phyloP scores from a whole-genome alignment of 2,113 vertebrate genomes.

The Gallinago media region DNA sequence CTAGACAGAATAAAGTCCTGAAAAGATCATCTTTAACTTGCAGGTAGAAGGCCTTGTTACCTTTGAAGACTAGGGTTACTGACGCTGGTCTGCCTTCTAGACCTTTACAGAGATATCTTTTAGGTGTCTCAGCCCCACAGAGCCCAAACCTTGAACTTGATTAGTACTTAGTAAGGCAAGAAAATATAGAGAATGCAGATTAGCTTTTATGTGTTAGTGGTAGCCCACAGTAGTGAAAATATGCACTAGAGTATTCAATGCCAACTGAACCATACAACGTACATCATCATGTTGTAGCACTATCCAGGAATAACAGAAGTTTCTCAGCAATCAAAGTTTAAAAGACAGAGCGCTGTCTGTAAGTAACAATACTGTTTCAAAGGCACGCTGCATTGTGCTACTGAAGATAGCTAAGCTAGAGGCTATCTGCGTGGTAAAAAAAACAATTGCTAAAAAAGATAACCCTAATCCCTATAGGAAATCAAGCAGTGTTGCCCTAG shows the following conservation, averaged over 20 bases:
- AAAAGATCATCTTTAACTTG: background rate
- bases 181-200: background rate
- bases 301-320: background rate
- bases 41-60: background rate
- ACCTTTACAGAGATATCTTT: background rate
- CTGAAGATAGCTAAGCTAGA: background rate
- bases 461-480: background rate
- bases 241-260: background rate
- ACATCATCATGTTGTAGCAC: background rate
- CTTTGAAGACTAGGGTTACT: background rate
- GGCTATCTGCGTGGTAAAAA: background rate
- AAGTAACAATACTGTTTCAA: background rate
- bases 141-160: background rate
- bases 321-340: background rate
- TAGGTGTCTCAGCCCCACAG: background rate
- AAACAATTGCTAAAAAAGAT: background rate
- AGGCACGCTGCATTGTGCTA: background rate
- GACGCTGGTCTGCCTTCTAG: background rate
- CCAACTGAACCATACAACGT: fast-evolving
- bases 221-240: background rate
- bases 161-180: background rate
- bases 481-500: background rate
- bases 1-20: background rate
- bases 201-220: background rate
- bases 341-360: background rate